Evolutionary conservation across 1,140 invertebrate genomes (phyloP).

Genomic region (Lanistes nyassanus): DNA sequence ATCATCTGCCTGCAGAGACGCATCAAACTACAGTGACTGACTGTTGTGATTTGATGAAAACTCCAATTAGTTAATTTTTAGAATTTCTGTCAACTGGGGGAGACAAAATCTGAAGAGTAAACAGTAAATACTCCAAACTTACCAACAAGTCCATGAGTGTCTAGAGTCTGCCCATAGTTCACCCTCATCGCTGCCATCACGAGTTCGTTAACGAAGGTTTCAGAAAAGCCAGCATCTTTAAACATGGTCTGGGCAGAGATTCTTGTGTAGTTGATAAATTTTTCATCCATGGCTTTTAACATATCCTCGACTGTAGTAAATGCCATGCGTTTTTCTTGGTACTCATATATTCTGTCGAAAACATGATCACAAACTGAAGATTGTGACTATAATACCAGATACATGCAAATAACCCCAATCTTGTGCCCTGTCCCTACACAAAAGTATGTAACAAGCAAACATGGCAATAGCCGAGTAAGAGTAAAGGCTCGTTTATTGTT

Average conservation of each 20-base stretch:
- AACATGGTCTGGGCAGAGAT: conserved; percentile 67
- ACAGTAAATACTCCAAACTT: conserved; percentile 38
- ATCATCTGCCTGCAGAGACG: too few relatives aligned
- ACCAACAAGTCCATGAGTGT: conserved; percentile 75
- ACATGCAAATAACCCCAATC: too few relatives aligned
- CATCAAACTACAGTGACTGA: too few relatives aligned
- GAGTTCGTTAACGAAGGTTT: conserved; percentile 72
- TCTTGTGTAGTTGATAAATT: conserved; percentile 69
- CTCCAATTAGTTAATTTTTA: too few relatives aligned
- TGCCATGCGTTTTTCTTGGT: conserved; percentile 69
- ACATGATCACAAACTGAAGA: not conserved
- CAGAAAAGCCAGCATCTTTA: conserved; percentile 64
- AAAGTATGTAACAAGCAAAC: not conserved
- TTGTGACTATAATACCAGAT: not conserved
- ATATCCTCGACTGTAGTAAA: conserved; percentile 71
- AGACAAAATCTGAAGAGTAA: too few relatives aligned
- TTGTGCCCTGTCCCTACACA: too few relatives aligned
- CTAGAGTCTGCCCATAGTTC: conserved; percentile 75
- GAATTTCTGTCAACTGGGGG: too few relatives aligned
- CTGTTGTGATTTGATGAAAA: too few relatives aligned
- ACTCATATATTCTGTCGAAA: conserved; percentile 71
- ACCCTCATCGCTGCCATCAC: conserved; percentile 70
- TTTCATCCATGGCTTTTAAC: conserved; percentile 69
- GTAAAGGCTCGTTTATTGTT: too few relatives aligned
- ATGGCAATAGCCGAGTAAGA: not conserved